Percentiles rank a stretch among this genome's conserved stretches.
These are phyloP conservation scores for Dendroctonus valens DNA, from an alignment of 1,140 invertebrate species.

Conservation along the genomic window DNA sequence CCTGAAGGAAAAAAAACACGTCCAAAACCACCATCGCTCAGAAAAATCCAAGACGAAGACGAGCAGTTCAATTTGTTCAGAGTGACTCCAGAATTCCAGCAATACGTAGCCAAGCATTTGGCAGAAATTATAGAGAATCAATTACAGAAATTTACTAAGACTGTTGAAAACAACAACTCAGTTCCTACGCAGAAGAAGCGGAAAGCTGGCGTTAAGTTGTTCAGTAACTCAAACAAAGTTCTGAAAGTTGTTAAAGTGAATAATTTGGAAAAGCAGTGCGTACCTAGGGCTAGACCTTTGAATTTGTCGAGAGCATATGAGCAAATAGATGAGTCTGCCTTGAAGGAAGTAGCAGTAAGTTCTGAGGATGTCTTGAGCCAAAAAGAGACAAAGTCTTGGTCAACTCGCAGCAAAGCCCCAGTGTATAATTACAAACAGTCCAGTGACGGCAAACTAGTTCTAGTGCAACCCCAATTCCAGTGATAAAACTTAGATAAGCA, in stretches of 20 bases:
- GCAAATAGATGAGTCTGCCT: too few relatives aligned
- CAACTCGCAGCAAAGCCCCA: constrained; percentile 38
- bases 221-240: constrained; percentile 35
- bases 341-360: constrained; percentile 31
- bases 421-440: constrained; percentile 37
- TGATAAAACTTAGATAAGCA: constrained; percentile 31
- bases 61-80: constrained; percentile 40
- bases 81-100: constrained; percentile 42
- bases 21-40: constrained; percentile 25
- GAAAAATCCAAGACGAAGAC: constrained; percentile 35
- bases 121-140: constrained; percentile 36
- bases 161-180: constrained; percentile 15
- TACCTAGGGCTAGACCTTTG: too few relatives aligned
- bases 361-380: constrained; percentile 39
- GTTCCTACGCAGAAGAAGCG: constrained; percentile 24
- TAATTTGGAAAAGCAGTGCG: constrained; percentile 5
- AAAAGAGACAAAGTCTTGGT: constrained; percentile 41
- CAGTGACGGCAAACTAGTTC: constrained; percentile 20
- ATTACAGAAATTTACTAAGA: constrained; percentile 29
- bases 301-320: too few relatives aligned
- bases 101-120: constrained; percentile 41
- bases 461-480: constrained; percentile 27
- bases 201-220: constrained; percentile 39
- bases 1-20: constrained; percentile 1
- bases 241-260: constrained; percentile 26